A percentile compares a stretch with the other conserved stretches of the same genome.
phyloP scores from a whole-genome alignment of 2,113 vertebrate species.

The Delphinapterus leucas region DNA sequence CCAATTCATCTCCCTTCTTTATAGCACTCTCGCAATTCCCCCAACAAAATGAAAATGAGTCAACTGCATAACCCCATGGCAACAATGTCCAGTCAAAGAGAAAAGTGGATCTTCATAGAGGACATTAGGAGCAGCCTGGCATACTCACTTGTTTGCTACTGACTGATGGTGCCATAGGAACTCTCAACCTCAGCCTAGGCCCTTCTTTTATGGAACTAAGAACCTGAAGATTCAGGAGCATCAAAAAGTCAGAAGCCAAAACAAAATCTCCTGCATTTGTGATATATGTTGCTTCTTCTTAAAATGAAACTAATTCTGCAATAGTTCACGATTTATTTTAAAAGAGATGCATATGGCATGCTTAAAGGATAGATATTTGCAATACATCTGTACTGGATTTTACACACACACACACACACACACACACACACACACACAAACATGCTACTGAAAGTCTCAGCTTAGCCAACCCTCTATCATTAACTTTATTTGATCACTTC shows the following conservation, averaged over 20 bases:
- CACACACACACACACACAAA: not conserved
- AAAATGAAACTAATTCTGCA: not conserved
- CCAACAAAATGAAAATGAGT: conserved; percentile 27
- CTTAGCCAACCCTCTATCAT: not conserved
- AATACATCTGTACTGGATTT: not conserved
- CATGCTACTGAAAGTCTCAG: not conserved
- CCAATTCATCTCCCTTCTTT: not conserved
- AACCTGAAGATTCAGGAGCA: not conserved
- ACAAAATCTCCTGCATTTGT: not conserved
- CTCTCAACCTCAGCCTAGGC: not conserved
- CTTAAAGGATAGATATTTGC: not conserved
- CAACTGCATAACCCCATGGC: conserved; percentile 20
- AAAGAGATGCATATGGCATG: not conserved
- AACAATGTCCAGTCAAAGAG: not conserved
- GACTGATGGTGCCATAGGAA: not conserved
- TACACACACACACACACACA: not conserved
- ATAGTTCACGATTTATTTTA: not conserved
- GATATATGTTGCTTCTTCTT: not conserved
- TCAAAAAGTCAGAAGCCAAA: not conserved
- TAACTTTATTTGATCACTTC: conserved; percentile 31
- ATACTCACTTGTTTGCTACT: not conserved
- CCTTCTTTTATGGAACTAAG: not conserved
- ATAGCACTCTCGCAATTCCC: not conserved
- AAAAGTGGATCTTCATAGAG: not conserved
- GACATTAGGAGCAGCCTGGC: not conserved